Percentiles rank a stretch among this genome's conserved stretches.
phyloP scores from a whole-genome alignment of 2,797 vertebrate species.

The Huso huso region DNA sequence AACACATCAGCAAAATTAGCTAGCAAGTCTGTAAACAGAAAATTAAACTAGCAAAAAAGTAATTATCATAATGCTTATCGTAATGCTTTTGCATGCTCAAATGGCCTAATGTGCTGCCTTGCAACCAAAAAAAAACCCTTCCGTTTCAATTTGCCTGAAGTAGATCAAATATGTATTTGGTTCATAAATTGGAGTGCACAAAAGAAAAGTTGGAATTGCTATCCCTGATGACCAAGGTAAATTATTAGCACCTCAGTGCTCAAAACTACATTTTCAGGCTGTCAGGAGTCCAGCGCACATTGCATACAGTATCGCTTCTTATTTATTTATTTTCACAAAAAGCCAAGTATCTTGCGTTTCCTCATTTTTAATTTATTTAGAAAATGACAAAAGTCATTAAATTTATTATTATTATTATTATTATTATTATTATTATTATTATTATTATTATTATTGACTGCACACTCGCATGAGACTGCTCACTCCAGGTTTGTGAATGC shows the following conservation, averaged over 20 bases:
- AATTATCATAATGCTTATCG: too few relatives aligned
- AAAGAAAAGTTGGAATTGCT: too few relatives aligned
- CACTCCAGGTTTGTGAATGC: constrained; percentile 2
- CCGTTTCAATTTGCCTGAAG: too few relatives aligned
- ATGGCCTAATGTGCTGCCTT: too few relatives aligned
- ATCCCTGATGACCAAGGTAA: background rate
- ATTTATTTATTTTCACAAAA: constrained; percentile 3
- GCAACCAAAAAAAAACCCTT: too few relatives aligned
- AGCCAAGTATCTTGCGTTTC: background rate
- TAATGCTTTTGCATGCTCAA: too few relatives aligned
- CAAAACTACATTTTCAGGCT: background rate
- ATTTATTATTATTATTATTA: constrained; percentile 22
- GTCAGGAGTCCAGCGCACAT: constrained; percentile 14
- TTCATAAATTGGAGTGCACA: too few relatives aligned
- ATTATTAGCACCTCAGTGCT: background rate
- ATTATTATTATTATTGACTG: constrained; percentile 11
- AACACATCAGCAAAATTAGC: too few relatives aligned
- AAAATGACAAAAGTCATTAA: constrained; percentile 23
- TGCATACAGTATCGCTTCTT: constrained; percentile 10
- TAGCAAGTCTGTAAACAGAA: too few relatives aligned
- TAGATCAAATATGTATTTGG: too few relatives aligned
- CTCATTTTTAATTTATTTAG: constrained; percentile 22
- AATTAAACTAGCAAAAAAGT: too few relatives aligned
- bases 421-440: too few relatives aligned
- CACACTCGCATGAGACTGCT: constrained; percentile 16